These are phyloP conservation scores for Euphonia xanthogaster DNA, from an alignment of 2,797 vertebrate species.

Conservation along the genomic window DNA sequence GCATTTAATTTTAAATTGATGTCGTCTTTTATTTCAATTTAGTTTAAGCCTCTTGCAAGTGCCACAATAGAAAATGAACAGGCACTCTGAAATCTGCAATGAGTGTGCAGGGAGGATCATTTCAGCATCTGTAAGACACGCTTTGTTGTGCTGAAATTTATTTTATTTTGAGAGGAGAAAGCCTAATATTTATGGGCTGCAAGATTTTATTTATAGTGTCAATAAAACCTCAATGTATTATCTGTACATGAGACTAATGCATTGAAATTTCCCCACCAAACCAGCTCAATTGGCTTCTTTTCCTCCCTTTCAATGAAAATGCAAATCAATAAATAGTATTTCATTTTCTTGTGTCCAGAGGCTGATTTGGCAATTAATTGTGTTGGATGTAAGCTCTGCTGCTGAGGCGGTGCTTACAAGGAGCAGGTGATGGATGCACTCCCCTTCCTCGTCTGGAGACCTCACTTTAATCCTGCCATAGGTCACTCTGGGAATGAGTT, in stretches of 20 bases:
- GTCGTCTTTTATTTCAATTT: not conserved
- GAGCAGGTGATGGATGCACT: not conserved
- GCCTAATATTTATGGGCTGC: not conserved
- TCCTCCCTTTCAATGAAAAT: not conserved
- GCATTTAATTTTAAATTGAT: not conserved
- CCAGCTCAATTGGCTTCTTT: not conserved
- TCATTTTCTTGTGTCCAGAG: not conserved
- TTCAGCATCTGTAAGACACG: not conserved
- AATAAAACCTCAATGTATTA: not conserved
- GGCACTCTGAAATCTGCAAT: not conserved
- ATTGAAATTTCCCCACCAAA: not conserved
- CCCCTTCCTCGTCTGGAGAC: not conserved
- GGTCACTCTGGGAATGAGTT: constrained; percentile 19
- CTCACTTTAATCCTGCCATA: not conserved
- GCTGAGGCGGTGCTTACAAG: not conserved
- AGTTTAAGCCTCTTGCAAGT: not conserved
- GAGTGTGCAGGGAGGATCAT: not conserved
- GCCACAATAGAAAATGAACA: not conserved
- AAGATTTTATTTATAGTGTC: not conserved
- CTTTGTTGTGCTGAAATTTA: not conserved
- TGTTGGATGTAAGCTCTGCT: not conserved
- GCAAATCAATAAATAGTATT: not conserved
- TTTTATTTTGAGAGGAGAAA: not conserved
- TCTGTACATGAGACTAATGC: not conserved
- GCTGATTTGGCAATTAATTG: constrained; percentile 6